Base-by-base conservation (phyloP, 92 coral and sea anemone genomes). In the Galaxea fascicularis region DNA sequence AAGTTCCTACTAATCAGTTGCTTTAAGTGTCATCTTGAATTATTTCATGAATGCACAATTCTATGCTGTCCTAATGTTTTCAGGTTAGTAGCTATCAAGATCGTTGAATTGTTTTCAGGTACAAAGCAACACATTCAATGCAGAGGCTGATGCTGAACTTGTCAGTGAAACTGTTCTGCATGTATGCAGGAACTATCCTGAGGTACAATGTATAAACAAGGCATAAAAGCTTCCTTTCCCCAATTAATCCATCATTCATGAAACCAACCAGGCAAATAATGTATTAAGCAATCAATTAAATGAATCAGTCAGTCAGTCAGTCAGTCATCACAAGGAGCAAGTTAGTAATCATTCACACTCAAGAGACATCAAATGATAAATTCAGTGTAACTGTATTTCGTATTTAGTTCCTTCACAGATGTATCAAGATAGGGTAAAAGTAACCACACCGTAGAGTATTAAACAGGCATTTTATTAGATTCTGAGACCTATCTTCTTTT, bases 141-240 rank as follows among this genome's bases (percentile, higher is more conserved):
- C 94, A 26, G 94, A 91, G 83, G 94, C 85, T 31, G 91, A 91
- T 49, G 86, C 87, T 14, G 84, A 83, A 14, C 87, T 91, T 16
- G 85, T 88, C 45, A 83, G 86, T 71, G 94, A 91, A 45, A 87
- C 86, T 65, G 83, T 91, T 79, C 82, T 87, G 7, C 75, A 74
- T 74, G 82, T 87, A 15, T 72, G 89, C 25, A 83, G 82, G 65
- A 87, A 85, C 22, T 90, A 82, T 69, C 82, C 79, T 26, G 91
- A 90, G 93, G 93, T 90, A 86, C 10, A 18, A 17, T 1, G 8
- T 1, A 6, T 6, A 79, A 5, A 3, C 4, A 52, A n/a, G 4
- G 8, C 6, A 20, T 74, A 35, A 35, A 35, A 35, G 3, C 41
- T 35, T 6, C 41, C 41, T 35, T 35, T 35, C 6, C 6, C 41